Evolutionary conservation across 2,888 invertebrate species (phyloP), one percentile per base, ranked within the genome.

Genomic region (Drosophila macrospina): DNA sequence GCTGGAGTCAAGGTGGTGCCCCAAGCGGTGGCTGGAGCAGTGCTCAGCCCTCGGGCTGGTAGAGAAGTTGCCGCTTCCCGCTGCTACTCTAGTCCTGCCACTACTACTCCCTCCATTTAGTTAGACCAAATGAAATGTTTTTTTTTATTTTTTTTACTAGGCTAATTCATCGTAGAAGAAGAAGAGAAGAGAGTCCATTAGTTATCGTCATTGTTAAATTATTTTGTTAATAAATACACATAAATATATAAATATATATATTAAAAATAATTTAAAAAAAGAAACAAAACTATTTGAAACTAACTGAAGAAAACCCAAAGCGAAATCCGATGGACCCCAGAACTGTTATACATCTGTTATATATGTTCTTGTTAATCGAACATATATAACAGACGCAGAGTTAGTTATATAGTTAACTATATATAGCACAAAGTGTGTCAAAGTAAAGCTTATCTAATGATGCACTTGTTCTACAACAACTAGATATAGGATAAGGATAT

Each of bases 51-150:
- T 36, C 69, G 10, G 71, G 67, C 54, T 84, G 87, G 89, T 79
- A 80, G 65, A 57, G 45, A 11, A 5, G 3, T 1, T n/a, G 4
- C 2, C 32, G 0, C 44, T 3, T 2, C 15, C 10, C 20, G 20
- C 28, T 26, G 26, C 26, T 7, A 5, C 4, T 26, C 26, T 2
- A 6, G 5, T 28, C 28, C 28, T 2, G 2, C 28, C 7, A 2
- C 8, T 28, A 5, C 28, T 24, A 15, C 5, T n/a, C 56, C 13
- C 20, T 50, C 54, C 47, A 57, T 37, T 76, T 82, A 83, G 77
- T 74, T 86, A 88, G 83, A 88, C 83, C 88, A 83, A 83, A 83
- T 76, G 52, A 82, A 74, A 76, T 74, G 48, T 54, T 79, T 81
- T 66, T 69, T 70, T 78, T 73, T 55, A 2, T 62, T 67, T 70